Percentiles rank a stretch among this genome's conserved stretches.
phyloP scores from a whole-genome alignment of 2,113 vertebrate genomes.

The Deroptyus accipitrinus region DNA sequence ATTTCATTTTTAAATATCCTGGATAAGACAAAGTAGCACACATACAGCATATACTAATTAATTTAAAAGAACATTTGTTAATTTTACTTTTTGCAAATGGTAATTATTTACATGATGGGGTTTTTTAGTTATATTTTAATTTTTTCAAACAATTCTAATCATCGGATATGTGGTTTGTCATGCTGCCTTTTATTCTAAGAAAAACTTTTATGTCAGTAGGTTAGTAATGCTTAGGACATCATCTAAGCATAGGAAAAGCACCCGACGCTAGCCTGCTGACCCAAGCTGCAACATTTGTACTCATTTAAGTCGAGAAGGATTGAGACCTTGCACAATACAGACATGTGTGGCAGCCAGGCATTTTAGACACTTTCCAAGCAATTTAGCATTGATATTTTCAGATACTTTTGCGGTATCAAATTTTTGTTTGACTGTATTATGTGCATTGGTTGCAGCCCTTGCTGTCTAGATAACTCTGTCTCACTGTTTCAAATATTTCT shows the following conservation, averaged over 20 bases:
- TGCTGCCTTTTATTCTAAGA: neutral
- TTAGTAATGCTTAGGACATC: neutral
- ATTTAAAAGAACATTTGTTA: neutral
- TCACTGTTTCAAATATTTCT: neutral
- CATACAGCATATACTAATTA: neutral
- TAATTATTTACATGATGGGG: neutral
- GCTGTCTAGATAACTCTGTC: neutral
- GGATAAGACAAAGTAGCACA: neutral
- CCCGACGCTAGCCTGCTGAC: neutral
- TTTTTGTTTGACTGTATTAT: neutral
- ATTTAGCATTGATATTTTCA: neutral
- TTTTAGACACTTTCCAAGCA: neutral
- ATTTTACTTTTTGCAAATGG: neutral
- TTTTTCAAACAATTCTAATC: neutral
- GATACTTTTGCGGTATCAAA: neutral
- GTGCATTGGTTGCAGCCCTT: neutral
- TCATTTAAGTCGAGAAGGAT: neutral
- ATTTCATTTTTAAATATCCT: conserved; percentile 23
- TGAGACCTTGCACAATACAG: neutral
- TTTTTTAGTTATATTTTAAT: neutral
- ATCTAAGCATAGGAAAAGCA: neutral
- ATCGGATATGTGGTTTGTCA: neutral
- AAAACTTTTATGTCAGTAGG: neutral
- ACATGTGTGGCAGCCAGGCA: neutral
- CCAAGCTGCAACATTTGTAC: neutral